Conservation (phyloP, 2,888 invertebrate genomes). For the Xestia rhomboidea region DNA sequence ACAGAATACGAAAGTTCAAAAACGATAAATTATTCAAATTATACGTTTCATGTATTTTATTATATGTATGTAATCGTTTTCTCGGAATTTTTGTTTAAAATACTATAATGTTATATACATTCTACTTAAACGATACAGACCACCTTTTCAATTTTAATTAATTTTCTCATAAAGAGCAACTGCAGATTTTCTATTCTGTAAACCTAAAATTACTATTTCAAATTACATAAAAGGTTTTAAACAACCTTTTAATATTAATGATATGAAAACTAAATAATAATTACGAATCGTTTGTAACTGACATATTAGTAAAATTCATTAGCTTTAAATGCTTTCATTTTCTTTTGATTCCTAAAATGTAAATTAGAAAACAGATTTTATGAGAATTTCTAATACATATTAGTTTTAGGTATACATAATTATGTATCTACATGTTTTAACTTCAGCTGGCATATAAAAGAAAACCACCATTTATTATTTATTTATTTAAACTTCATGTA, state of each 20-base stretch:
- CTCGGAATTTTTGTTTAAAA: not conserved
- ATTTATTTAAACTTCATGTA: too few relatives aligned
- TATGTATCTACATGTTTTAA: not conserved
- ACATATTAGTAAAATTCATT: conserved; percentile 28
- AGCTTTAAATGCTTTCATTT: conserved; percentile 7
- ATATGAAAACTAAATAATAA: not conserved
- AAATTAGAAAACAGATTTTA: not conserved
- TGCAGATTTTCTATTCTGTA: not conserved
- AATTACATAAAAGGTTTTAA: not conserved
- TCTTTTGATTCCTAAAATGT: conserved; percentile 8
- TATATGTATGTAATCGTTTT: not conserved
- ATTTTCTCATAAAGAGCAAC: not conserved
- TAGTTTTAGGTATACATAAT: not conserved
- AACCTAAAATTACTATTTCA: not conserved
- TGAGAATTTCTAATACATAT: not conserved
- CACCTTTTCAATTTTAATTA: not conserved
- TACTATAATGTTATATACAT: not conserved
- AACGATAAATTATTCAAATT: not conserved
- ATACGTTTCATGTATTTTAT: not conserved
- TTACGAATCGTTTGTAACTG: conserved; percentile 23
- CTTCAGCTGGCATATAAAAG: not conserved
- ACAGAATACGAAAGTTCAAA: not conserved
- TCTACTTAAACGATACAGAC: not conserved
- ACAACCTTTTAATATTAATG: not conserved
- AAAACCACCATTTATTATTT: too few relatives aligned